phyloP scores from a whole-genome alignment of 2,113 vertebrate species.

The Cryptotis parvus region DNA sequence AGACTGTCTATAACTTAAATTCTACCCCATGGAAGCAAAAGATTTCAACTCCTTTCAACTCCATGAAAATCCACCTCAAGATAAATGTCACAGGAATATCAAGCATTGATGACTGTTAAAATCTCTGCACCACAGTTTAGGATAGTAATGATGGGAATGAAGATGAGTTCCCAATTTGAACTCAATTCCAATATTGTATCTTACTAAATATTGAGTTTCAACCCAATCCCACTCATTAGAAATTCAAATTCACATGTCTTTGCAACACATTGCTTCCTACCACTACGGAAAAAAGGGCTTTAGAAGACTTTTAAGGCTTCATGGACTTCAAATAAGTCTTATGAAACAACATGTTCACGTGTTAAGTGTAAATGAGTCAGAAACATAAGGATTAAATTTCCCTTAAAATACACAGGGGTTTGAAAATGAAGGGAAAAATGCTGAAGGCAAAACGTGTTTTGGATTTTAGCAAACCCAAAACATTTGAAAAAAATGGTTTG shows the following conservation, averaged over 20 bases:
- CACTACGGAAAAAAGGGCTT: conserved; percentile 51
- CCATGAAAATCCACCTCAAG: neutral
- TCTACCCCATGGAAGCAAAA: neutral
- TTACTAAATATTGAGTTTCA: conserved; percentile 67
- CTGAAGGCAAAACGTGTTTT: conserved; percentile 82
- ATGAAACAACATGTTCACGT: conserved; percentile 79
- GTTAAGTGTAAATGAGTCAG: conserved; percentile 83
- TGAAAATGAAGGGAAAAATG: conserved; percentile 83
- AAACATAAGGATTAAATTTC: conserved; percentile 83
- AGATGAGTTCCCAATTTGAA: conserved; percentile 59
- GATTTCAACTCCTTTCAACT: conserved; percentile 2
- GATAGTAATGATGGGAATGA: conserved; percentile 28
- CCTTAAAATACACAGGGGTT: conserved; percentile 80
- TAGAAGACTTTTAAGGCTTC: conserved; percentile 71
- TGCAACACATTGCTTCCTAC: conserved; percentile 68
- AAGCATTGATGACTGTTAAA: conserved; percentile 61
- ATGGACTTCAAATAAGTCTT: conserved; percentile 81
- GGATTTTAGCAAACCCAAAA: conserved; percentile 81
- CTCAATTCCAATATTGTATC: conserved; percentile 56
- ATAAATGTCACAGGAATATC: conserved; percentile 8
- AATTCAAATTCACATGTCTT: conserved; percentile 60
- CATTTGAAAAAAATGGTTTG: conserved; percentile 77
- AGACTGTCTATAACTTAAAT: neutral
- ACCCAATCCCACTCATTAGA: conserved; percentile 36
- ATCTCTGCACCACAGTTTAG: conserved; percentile 7